phyloP scores from a whole-genome alignment of 2,888 invertebrate species.

The Uloborus plumipes region DNA sequence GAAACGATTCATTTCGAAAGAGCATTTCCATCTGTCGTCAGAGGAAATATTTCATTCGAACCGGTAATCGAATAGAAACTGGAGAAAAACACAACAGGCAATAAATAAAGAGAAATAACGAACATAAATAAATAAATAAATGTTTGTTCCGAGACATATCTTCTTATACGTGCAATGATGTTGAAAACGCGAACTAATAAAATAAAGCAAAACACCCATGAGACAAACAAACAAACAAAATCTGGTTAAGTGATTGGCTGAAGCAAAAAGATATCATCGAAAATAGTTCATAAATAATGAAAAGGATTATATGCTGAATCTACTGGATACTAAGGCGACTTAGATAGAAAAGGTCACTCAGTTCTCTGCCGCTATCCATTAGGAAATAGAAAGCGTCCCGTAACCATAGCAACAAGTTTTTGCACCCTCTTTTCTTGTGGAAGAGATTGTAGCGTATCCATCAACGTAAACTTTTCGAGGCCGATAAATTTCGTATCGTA shows the following conservation, averaged over 20 bases:
- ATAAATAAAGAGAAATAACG: neutral
- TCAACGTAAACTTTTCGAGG: no score
- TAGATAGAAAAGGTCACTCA: conserved; percentile 44
- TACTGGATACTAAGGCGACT: conserved; percentile 30
- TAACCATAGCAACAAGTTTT: conserved; percentile 53
- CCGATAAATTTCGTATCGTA: no score
- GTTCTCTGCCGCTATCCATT: conserved; percentile 52
- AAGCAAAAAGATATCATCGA: conserved; percentile 47
- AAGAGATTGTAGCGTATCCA: no score
- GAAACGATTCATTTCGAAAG: no score
- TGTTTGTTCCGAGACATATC: neutral
- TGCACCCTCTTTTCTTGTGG: neutral
- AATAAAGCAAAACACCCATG: conserved; percentile 31
- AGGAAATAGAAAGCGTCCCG: conserved; percentile 54
- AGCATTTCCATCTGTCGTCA: no score
- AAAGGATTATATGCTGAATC: conserved; percentile 53
- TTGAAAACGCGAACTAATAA: conserved; percentile 35
- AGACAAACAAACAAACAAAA: no score
- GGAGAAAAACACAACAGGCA: no score
- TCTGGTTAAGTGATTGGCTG: conserved; percentile 59
- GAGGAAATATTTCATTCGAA: no score
- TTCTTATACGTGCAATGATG: conserved; percentile 19
- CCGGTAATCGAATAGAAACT: no score
- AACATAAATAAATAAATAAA: conserved; percentile 7
- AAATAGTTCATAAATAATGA: conserved; percentile 64